Evolutionary conservation across 2,888 invertebrate species (phyloP), one percentile per base, ranked within the genome.

Genomic region (Falcaria lacertinaria): DNA sequence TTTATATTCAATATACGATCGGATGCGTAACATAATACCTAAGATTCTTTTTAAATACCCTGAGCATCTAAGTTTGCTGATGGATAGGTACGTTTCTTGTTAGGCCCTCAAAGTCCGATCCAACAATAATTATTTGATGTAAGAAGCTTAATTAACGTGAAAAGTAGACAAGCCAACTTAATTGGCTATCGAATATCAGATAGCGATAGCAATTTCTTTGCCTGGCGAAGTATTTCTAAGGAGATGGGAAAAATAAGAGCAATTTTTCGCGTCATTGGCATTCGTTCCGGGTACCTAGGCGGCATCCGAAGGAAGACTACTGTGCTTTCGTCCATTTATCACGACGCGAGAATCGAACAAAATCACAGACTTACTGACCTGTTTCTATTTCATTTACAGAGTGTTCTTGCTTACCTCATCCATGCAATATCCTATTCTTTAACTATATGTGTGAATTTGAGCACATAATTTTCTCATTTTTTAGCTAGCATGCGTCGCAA

Each of bases 351-450:
- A 74, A 62, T 73, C 65, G 74, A 73, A 78, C 79, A 79, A 75
- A 79, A 80, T 79, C 78, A 71, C 75, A 55, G 57, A 65, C 63
- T 71, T 71, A 77, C 76, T 84, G 82, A 83, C 80, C 84, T 81
- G 83, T 74, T 75, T 69, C 77, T 79, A 82, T 83, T 80, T 80
- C 78, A 83, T 85, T 83, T 82, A 76, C 80, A 69, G 65, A 74
- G 72, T 69, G 68, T 77, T 76, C 71, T 69, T 64, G 68, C 72
- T 80, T 76, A 81, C 79, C 77, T 80, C 73, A 70, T 69, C 74
- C 74, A 69, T 76, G 69, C n/a, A n/a, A n/a, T n/a, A n/a, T n/a
- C n/a, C n/a, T n/a, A n/a, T n/a, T n/a, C n/a, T n/a, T n/a, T n/a
- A n/a, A n/a, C n/a, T n/a, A n/a, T n/a, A n/a, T n/a, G n/a, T n/a